A percentile compares a stretch with the other conserved stretches of the same genome.
phyloP scores from a whole-genome alignment of 1,140 invertebrate genomes.

The Ostrea denselamellosa region DNA sequence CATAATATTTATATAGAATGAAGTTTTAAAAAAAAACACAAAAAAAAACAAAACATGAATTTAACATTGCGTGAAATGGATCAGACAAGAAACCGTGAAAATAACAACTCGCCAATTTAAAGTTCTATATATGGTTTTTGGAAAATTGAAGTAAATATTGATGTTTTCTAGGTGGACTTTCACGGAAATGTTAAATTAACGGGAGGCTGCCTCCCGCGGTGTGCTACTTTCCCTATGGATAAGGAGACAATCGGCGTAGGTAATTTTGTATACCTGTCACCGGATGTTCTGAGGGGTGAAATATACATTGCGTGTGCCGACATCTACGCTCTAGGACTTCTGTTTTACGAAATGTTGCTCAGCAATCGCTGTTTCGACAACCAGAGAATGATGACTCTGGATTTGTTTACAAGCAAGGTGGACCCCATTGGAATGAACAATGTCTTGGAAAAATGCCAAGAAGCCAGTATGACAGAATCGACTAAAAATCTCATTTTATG shows the following conservation, averaged over 20 bases:
- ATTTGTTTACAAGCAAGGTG: slow-evolving; percentile 53
- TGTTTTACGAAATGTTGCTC: slow-evolving; percentile 62
- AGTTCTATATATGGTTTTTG: background rate
- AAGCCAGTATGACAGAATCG: slow-evolving; percentile 3
- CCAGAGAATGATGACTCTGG: slow-evolving; percentile 52
- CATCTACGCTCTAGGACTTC: slow-evolving; percentile 65
- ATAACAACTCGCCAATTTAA: background rate
- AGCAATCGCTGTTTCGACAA: slow-evolving; percentile 53
- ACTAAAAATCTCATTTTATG: slow-evolving; percentile 48
- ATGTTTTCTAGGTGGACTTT: slow-evolving; percentile 54
- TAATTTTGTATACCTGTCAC: slow-evolving; percentile 63
- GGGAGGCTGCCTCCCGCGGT: slow-evolving; percentile 60
- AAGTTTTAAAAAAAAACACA: no score
- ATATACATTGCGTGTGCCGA: slow-evolving; percentile 61
- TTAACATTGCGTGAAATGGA: no score
- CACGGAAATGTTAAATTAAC: slow-evolving; percentile 60
- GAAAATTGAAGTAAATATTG: background rate
- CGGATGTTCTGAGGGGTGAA: slow-evolving; percentile 63
- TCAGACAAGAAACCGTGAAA: background rate
- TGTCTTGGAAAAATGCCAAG: slow-evolving; percentile 8
- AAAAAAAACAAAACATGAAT: no score
- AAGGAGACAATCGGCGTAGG: slow-evolving; percentile 43
- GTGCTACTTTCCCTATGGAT: slow-evolving; percentile 56
- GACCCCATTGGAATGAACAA: slow-evolving; percentile 59
- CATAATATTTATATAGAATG: no score